These are phyloP conservation scores for Patiria miniata DNA, from an alignment of 35 echinoderm and acorn worm genomes.

Conservation along the genomic window DNA sequence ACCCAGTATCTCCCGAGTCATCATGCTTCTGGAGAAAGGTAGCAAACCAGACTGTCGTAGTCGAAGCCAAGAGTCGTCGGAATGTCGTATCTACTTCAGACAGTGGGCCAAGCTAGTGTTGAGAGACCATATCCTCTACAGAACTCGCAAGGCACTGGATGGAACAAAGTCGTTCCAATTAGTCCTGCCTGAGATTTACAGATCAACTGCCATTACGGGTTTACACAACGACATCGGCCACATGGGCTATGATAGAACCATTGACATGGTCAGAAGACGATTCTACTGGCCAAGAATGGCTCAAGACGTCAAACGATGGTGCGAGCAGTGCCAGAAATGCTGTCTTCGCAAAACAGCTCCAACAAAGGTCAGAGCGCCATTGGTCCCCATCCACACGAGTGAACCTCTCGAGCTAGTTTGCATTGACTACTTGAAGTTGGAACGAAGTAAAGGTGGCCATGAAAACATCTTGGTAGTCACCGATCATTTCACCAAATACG, in stretches of 20 bases:
- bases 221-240: conserved; percentile 40
- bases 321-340: background rate
- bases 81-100: background rate
- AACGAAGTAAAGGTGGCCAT: conserved; percentile 3
- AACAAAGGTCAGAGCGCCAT: background rate
- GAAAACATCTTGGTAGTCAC: conserved; percentile 44
- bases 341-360: background rate
- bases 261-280: background rate
- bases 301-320: background rate
- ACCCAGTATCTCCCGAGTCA: background rate
- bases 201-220: background rate
- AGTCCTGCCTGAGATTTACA: background rate
- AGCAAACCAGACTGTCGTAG: background rate
- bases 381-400: background rate
- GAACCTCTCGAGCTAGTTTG: conserved; percentile 24
- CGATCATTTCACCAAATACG: conserved; percentile 61
- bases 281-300: conserved; percentile 34
- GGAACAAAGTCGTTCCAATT: background rate
- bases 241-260: conserved; percentile 12
- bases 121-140: background rate
- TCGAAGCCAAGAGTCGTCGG: background rate
- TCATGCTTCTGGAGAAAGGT: background rate
- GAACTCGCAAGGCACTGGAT: background rate
- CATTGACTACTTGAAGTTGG: conserved; percentile 16
- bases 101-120: background rate